Base-by-base conservation (phyloP, 2,888 invertebrate genomes). In the Napeogenes sylphis region DNA sequence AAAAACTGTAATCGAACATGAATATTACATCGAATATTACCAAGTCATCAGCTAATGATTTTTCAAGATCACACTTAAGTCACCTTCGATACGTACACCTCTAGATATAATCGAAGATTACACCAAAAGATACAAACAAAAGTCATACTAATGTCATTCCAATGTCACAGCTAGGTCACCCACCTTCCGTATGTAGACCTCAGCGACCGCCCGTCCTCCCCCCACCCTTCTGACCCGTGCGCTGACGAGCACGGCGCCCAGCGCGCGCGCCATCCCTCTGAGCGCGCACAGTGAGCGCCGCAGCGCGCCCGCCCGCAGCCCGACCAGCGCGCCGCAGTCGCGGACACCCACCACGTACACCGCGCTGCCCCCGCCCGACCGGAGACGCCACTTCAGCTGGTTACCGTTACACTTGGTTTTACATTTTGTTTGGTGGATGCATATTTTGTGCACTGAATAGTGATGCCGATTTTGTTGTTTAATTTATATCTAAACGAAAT, bases 311-410 rank as follows among this genome's bases (percentile, higher is more conserved):
- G 94, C 93, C 0, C 94, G 93, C 5, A 99, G 92, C 4, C 99
- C 99, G 10, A 95, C 93, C 71, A 99, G 90, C 59, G 95, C 92
- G 0, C 98, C 98, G 75, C 95, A 96, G 85, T 97, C 98, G 64
- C 97, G 94, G 2, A 98, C 97, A 0, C 99, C 99, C 58, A 99
- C 96, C 85, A 99, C 98, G 87, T 99, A 99, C 68, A 99, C 97
- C 0, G 99, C 99, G 83, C 98, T 97, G 0, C 99, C 99, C 70
- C 98, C 96, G 38, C 99, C 90, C 0, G 87, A 88, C 0, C 97
- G 93, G 10, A 99, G 92, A 0, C 99, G 93, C 99, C 99, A 99
- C 91, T 99, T 99, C 93, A 99, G 93, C 94, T 94, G 75, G 2
- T 70, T 38, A 38, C 8, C 38, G 38, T 38, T 21, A 21, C 21